phyloP scores from a whole-genome alignment of 2,888 invertebrate genomes.

The Tridacna gigas region DNA sequence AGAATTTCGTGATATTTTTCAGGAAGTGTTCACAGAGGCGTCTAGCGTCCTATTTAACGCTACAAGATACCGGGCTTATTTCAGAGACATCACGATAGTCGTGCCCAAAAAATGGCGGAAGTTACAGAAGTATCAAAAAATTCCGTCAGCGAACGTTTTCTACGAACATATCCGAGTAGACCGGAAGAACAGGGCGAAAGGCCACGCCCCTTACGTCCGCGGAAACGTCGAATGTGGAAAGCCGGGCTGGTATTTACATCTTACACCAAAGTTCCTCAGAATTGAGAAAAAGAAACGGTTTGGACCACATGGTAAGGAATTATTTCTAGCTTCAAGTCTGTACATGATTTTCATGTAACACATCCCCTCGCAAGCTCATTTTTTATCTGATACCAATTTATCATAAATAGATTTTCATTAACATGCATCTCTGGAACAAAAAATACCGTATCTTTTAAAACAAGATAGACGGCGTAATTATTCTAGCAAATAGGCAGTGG shows the following conservation, averaged over 20 bases:
- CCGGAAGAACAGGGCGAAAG: conserved; percentile 83
- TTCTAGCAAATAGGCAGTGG: too few relatives aligned
- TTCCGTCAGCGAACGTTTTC: conserved; percentile 53
- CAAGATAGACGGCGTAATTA: too few relatives aligned
- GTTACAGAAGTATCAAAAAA: conserved; percentile 61
- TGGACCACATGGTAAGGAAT: conserved; percentile 36
- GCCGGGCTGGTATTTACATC: conserved; percentile 70
- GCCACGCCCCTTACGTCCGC: conserved; percentile 69
- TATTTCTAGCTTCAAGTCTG: too few relatives aligned
- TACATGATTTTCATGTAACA: too few relatives aligned
- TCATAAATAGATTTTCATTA: too few relatives aligned
- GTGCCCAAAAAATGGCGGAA: conserved; percentile 88
- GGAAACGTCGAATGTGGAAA: conserved; percentile 70
- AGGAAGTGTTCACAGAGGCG: conserved; percentile 87
- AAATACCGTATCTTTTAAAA: too few relatives aligned
- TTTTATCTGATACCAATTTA: too few relatives aligned
- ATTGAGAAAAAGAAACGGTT: conserved; percentile 6
- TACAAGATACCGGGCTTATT: conserved; percentile 85
- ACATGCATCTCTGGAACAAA: too few relatives aligned
- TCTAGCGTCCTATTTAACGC: conserved; percentile 88
- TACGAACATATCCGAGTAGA: conserved; percentile 86
- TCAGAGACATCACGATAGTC: conserved; percentile 87
- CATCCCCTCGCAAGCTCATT: too few relatives aligned
- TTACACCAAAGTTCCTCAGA: conserved; percentile 71
- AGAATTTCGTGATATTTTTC: background rate